Conservation (phyloP, 2,888 invertebrate genomes). For the Baronia brevicornis region DNA sequence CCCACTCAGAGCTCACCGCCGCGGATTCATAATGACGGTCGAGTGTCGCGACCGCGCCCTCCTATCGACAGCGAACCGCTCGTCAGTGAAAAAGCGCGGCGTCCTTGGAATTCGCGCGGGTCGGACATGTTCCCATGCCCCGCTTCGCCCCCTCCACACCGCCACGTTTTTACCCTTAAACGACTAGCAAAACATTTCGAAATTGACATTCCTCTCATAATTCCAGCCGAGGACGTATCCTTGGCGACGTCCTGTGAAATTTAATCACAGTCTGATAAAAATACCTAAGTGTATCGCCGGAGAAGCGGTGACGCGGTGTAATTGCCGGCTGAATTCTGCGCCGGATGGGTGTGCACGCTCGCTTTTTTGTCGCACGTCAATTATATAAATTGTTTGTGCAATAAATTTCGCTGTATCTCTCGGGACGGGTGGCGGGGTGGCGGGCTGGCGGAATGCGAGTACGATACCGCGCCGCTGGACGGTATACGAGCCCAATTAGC, state of each 20-base stretch:
- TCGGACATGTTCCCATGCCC: slow-evolving; percentile 58
- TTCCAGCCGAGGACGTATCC: slow-evolving; percentile 63
- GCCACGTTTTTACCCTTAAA: slow-evolving; percentile 57
- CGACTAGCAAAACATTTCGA: slow-evolving; percentile 68
- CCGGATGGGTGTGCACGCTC: slow-evolving; percentile 62
- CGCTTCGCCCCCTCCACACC: slow-evolving; percentile 29
- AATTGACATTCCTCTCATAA: slow-evolving; percentile 72
- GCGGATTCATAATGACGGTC: slow-evolving; percentile 67
- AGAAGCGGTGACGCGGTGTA: slow-evolving; percentile 47
- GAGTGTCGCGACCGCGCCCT: slow-evolving; percentile 55
- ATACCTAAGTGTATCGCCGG: slow-evolving; percentile 51
- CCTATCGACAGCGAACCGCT: slow-evolving; percentile 47
- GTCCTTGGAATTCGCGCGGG: slow-evolving; percentile 49
- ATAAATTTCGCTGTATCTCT: slow-evolving; percentile 73
- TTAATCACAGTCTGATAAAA: slow-evolving; percentile 51
- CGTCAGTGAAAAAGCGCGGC: slow-evolving; percentile 51
- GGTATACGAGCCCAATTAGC: slow-evolving; percentile 65
- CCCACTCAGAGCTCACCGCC: slow-evolving; percentile 68
- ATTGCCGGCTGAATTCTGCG: slow-evolving; percentile 58
- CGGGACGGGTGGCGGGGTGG: slow-evolving; percentile 50
- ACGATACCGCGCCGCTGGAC: slow-evolving; percentile 39
- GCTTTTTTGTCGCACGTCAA: slow-evolving; percentile 71
- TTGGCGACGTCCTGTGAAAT: slow-evolving; percentile 52
- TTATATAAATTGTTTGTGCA: slow-evolving; percentile 74
- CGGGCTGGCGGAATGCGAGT: slow-evolving; percentile 57